These are phyloP conservation scores for Drosophila bifasciata DNA, from an alignment of 1,140 invertebrate genomes.

Conservation along the genomic window DNA sequence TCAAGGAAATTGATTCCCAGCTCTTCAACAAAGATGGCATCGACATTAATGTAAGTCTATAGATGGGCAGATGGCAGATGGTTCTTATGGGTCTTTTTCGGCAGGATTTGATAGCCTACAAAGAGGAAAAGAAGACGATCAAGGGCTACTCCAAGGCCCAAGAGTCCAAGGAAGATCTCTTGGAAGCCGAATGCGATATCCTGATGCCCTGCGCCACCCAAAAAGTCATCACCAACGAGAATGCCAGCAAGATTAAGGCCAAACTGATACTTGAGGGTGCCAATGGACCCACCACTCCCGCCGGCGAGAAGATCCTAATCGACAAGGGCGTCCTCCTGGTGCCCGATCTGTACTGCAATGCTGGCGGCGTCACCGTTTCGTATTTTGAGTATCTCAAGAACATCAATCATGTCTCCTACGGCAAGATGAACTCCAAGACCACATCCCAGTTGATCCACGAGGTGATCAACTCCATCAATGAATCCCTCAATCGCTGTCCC, in stretches of 20 bases:
- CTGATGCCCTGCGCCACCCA: conserved; percentile 94
- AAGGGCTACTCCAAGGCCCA: conserved; percentile 90
- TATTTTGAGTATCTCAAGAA: conserved; percentile 98
- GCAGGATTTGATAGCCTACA: conserved; percentile 58
- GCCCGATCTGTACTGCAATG: conserved; percentile 93
- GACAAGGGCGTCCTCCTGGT: conserved; percentile 91
- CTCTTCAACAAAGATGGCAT: conserved; percentile 92
- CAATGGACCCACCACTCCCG: conserved; percentile 94
- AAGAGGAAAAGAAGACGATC: conserved; percentile 87
- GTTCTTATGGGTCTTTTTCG: too few species aligned
- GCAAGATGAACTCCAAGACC: conserved; percentile 89
- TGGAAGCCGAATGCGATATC: conserved; percentile 93
- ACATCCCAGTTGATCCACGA: conserved; percentile 57
- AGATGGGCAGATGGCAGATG: too few species aligned
- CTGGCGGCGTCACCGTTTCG: conserved; percentile 95
- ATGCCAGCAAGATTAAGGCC: conserved; percentile 91
- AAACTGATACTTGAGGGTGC: conserved; percentile 92
- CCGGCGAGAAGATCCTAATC: conserved; percentile 90
- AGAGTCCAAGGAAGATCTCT: conserved; percentile 86
- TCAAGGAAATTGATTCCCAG: conserved; percentile 90
- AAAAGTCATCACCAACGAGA: conserved; percentile 90
- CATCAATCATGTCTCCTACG: conserved; percentile 95
- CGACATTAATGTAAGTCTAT: conserved; percentile 87
- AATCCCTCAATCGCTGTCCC: conserved; percentile 35
- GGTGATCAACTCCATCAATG: conserved; percentile 67